These are phyloP conservation scores for Chelonoidis abingdonii DNA, from an alignment of 2,113 vertebrate genomes.

Conservation along the genomic window DNA sequence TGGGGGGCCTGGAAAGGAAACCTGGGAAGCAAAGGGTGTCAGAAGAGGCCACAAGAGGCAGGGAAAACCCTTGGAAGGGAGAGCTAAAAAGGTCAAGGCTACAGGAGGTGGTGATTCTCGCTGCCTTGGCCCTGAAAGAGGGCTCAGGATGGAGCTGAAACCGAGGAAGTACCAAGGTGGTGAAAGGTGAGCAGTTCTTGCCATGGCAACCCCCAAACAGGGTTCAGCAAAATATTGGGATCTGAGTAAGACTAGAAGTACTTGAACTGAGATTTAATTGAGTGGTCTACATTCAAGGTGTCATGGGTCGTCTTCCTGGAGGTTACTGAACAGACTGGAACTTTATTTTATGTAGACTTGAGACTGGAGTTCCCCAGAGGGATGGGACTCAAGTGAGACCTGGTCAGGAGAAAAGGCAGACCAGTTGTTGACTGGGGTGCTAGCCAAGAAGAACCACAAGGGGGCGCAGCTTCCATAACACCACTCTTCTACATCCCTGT, in stretches of 20 bases:
- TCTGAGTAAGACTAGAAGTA: background rate
- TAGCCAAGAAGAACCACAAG: background rate
- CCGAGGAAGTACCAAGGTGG: background rate
- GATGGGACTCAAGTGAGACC: background rate
- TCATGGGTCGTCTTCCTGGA: background rate
- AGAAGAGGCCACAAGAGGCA: too few species aligned
- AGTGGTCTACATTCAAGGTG: background rate
- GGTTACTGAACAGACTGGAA: background rate
- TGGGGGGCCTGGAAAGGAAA: background rate
- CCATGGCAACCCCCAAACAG: background rate
- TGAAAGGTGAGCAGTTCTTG: background rate
- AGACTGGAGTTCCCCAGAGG: background rate
- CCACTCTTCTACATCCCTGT: background rate
- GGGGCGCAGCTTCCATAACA: background rate
- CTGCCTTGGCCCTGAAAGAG: background rate
- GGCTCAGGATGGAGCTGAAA: background rate
- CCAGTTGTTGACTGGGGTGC: background rate
- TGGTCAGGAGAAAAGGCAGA: background rate
- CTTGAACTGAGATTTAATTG: background rate
- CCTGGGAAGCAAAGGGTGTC: background rate
- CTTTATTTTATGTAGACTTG: background rate
- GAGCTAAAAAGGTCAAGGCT: background rate
- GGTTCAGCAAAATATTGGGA: background rate
- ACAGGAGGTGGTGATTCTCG: background rate
- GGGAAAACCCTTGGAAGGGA: background rate